phyloP scores from a whole-genome alignment of 1,140 invertebrate species.

The Neomicropteryx cornuta region DNA sequence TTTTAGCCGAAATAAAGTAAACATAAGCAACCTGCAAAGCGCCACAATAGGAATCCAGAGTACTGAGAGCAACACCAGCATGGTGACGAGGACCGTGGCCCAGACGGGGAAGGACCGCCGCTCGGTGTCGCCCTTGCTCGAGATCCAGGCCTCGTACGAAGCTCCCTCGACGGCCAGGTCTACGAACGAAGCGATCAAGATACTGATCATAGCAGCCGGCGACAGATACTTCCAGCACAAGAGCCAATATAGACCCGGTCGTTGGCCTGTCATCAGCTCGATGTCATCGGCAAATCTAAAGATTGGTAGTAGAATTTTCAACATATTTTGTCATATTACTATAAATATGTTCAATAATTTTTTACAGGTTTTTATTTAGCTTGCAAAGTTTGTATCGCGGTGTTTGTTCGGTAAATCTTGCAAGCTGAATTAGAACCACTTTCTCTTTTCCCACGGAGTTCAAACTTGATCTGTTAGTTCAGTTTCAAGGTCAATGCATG shows the following conservation, averaged over 20 bases:
- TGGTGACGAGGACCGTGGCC: conserved; percentile 63
- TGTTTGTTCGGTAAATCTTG: no score
- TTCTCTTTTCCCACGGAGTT: no score
- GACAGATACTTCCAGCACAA: conserved; percentile 92
- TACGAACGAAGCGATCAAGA: conserved; percentile 72
- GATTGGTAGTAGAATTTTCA: conserved; percentile 6
- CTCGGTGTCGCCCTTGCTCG: conserved; percentile 57
- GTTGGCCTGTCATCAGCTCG: conserved; percentile 84
- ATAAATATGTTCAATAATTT: no score
- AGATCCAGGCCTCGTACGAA: conserved; percentile 78
- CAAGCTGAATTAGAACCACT: no score
- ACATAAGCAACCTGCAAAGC: conserved; percentile 74
- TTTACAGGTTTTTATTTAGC: no score
- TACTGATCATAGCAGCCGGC: conserved; percentile 81
- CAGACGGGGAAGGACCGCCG: conserved; percentile 79
- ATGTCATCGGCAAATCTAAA: conserved; percentile 84
- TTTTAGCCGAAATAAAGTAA: no score
- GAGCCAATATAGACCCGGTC: conserved; percentile 80
- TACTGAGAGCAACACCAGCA: conserved; percentile 68
- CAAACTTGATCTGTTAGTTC: no score
- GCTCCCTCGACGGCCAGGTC: conserved; percentile 74
- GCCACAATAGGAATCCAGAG: conserved; percentile 82
- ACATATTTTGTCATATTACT: background rate
- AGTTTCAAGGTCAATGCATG: no score
- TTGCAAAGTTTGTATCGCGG: no score